phyloP scores from a whole-genome alignment of 1,140 invertebrate species.

The Zaprionus inermis region DNA sequence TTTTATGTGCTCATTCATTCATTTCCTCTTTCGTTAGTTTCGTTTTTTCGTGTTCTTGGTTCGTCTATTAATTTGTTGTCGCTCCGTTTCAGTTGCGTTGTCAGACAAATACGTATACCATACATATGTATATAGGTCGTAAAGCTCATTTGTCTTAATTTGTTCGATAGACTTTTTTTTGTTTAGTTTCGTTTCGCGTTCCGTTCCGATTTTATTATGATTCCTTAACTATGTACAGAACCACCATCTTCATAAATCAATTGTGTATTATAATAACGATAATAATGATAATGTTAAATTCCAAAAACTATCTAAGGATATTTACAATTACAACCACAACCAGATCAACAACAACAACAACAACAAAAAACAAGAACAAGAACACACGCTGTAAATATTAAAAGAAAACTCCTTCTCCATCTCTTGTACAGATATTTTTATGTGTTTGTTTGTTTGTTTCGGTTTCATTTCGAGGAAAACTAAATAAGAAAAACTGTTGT shows the following conservation, averaged over 20 bases:
- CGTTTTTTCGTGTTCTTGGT: conserved; percentile 38
- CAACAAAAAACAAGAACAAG: conserved; percentile 50
- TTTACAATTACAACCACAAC: conserved; percentile 42
- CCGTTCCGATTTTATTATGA: conserved; percentile 51
- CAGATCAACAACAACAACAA: conserved; percentile 29
- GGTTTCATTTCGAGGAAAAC: conserved; percentile 56
- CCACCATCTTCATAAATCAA: conserved; percentile 41
- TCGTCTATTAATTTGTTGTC: conserved; percentile 74
- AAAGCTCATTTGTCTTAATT: conserved; percentile 81
- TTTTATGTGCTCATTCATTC: conserved; percentile 80
- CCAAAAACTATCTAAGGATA: conserved; percentile 36
- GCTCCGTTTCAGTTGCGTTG: conserved; percentile 54
- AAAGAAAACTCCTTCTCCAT: conserved; percentile 60
- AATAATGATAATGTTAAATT: conserved; percentile 11
- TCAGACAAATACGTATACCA: conserved; percentile 41
- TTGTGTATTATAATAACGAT: conserved; percentile 54
- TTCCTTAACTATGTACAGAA: conserved; percentile 51
- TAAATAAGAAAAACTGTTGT: conserved; percentile 41
- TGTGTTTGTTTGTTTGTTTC: conserved; percentile 75
- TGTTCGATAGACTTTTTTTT: conserved; percentile 67
- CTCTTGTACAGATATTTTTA: conserved; percentile 78
- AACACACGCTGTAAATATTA: conserved; percentile 74
- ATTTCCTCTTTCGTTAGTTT: conserved; percentile 39
- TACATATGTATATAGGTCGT: conserved; percentile 49
- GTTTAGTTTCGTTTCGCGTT: conserved; percentile 42